Base-by-base conservation (phyloP, 2,113 vertebrate genomes). In the Xenus cinereus region DNA sequence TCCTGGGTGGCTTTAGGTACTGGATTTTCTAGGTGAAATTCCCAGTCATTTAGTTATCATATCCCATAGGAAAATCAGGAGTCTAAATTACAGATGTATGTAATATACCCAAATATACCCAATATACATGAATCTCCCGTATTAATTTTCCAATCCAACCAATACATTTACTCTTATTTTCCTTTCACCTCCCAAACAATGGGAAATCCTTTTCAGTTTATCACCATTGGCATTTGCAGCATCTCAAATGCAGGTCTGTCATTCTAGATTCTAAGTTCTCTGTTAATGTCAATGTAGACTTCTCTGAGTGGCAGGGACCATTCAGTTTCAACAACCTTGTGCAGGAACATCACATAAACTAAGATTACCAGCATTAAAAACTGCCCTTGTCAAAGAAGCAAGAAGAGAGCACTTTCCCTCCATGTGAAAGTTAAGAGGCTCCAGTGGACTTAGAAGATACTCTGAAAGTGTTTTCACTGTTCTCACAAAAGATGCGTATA, bases 291-390 rank as follows among this genome's bases (percentile, higher is more conserved):
- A 85, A 14, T 3, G 6, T 8, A 76, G 33, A 48, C 45, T 56
- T 41, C 69, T 84, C 41, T 33, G 22, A 56, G 45, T 32, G 24
- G 24, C 7, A 2, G 11, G 14, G 10, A 43, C 16, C 12, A 24
- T 72, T 59, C 69, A 16, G 8, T 39, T 57, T 39, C 43, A 76
- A 45, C 7, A 83, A 66, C 32, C 9, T 56, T 35, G 7, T 2
- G 1, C 3, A 8, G 0, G 0, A 87, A 39, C 5, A 18, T 39
- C 11, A 41, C 1, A 1, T 6, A 13, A 43, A 7, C 33, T 27
- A 72, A n/a, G 37, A 87, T 87, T 7, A 60, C 3, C 39, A 53
- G 19, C 30, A 48, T 39, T 41, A 62, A 83, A 93, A 73, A 35
- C 23, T 20, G 20, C 14, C 21, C 35, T 80, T 27, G 15, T 7